Base-by-base conservation (phyloP, 2,797 vertebrate genomes). In the Cryptoblepharus egeriae region DNA sequence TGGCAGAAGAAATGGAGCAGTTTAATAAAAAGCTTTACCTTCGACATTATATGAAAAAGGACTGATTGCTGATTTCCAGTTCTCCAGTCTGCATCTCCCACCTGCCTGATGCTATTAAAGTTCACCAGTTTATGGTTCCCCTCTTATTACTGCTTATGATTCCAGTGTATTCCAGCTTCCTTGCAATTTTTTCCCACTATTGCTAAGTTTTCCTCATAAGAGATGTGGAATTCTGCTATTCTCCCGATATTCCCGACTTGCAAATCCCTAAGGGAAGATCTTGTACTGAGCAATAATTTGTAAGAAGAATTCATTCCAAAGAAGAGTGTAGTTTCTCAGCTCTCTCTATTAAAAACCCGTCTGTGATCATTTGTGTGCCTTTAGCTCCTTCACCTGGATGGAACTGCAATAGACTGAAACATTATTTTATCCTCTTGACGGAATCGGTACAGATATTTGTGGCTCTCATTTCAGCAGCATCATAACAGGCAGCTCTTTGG, bases 331-430 rank as follows among this genome's bases (percentile, higher is more conserved):
- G 22, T 73, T 79, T 90, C 76, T 75, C 79, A 81, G 82, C 76
- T 30, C 79, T 65, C 63, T 84, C 16, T 64, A 13, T 58, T 76
- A 84, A 87, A 58, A 79, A 70, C 18, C 15, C 15, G 68, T 39
- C 55, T 89, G 4, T 26, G 80, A 77, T 60, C 88, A 90, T 89
- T 87, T 79, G 64, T 90, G 88, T 87, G 81, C 78, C 92, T 87
- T 87, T 89, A 90, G 89, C 92, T 91, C 92, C 92, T 92, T 93
- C 90, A 79, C 76, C 90, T 85, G 89, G 88, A 37, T 91, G 83
- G 81, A 94, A 93, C 90, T 77, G 87, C 85, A 92, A 71, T 84
- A 76, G 75, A 67, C 80, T 79, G 9, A 86, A 81, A 1, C 22
- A 86, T 8, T 58, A 22, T 77, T 86, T 35, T 28, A 37, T 70